Evolutionary conservation across 2,888 invertebrate species (phyloP).

Genomic region (Parnassius mnemosyne): DNA sequence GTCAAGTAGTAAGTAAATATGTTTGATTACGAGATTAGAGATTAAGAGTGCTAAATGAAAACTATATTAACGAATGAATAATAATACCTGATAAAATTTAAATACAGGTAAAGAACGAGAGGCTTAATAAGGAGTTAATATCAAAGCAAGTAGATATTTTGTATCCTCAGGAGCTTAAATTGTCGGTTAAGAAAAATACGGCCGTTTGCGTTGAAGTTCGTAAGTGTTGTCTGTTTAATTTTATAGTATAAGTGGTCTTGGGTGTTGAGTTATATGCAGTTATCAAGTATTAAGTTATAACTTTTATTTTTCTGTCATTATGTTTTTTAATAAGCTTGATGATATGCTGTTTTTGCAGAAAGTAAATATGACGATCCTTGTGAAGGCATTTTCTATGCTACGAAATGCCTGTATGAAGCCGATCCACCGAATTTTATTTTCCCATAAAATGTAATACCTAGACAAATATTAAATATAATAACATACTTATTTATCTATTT

Average conservation of each 20-base stretch:
- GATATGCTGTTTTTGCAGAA: conserved; percentile 51
- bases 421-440: conserved; percentile 64
- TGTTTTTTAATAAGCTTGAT: no score
- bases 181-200: conserved; percentile 48
- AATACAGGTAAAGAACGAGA: conserved; percentile 60
- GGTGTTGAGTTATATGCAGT: no score
- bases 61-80: no score
- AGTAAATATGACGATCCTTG: conserved; percentile 59
- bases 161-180: conserved; percentile 59
- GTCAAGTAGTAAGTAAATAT: conserved; percentile 54
- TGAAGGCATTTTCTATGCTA: conserved; percentile 57
- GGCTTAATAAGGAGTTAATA: conserved; percentile 52
- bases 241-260: no score
- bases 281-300: no score
- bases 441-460: conserved; percentile 38
- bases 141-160: conserved; percentile 62
- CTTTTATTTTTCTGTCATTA: no score
- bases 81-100: conserved; percentile 4
- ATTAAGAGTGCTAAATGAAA: no score
- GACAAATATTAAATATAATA: no score
- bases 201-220: conserved; percentile 52
- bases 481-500: no score
- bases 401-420: conserved; percentile 62
- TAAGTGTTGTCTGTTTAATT: conserved; percentile 42
- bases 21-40: no score